Evolutionary conservation across 2,797 vertebrate species (phyloP).

Genomic region (Rhynchotus rufescens): DNA sequence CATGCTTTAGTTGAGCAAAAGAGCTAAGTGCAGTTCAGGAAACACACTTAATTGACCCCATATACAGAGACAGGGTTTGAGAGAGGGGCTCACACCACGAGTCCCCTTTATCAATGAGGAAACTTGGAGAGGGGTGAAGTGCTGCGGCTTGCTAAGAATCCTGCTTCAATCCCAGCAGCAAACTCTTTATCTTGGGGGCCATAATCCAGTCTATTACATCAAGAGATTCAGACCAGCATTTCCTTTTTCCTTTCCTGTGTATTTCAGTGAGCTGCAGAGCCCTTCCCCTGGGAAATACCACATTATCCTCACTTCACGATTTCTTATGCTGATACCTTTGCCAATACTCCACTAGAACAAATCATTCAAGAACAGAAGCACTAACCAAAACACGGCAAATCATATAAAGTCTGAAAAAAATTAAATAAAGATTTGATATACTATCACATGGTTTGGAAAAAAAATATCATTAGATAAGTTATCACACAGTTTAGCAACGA

Average conservation of each 20-base stretch:
- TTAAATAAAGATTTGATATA: neutral
- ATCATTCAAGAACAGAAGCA: slow-evolving; percentile 18
- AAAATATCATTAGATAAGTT: slow-evolving; percentile 31
- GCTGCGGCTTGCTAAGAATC: neutral
- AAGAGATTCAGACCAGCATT: slow-evolving; percentile 17
- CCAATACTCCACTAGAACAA: slow-evolving; percentile 3
- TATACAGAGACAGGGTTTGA: neutral
- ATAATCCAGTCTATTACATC: neutral
- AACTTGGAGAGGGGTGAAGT: neutral
- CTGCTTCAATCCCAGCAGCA: neutral
- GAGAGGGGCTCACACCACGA: neutral
- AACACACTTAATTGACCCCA: neutral
- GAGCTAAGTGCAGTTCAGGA: neutral
- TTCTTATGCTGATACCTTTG: slow-evolving; percentile 35
- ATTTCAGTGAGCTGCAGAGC: slow-evolving; percentile 29
- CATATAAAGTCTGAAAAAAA: slow-evolving; percentile 6
- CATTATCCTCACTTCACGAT: slow-evolving; percentile 54
- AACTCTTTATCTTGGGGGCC: slow-evolving; percentile 5
- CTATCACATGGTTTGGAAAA: slow-evolving; percentile 9
- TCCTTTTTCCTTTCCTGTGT: slow-evolving; percentile 38
- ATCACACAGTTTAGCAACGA: neutral
- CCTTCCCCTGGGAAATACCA: slow-evolving; percentile 41
- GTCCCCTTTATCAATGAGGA: neutral
- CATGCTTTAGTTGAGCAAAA: neutral
- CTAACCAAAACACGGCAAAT: slow-evolving; percentile 51